Percentiles rank a stretch among this genome's conserved stretches.
Conservation (phyloP, 2,113 vertebrate genomes). For the Phalacrocorax aristotelis region DNA sequence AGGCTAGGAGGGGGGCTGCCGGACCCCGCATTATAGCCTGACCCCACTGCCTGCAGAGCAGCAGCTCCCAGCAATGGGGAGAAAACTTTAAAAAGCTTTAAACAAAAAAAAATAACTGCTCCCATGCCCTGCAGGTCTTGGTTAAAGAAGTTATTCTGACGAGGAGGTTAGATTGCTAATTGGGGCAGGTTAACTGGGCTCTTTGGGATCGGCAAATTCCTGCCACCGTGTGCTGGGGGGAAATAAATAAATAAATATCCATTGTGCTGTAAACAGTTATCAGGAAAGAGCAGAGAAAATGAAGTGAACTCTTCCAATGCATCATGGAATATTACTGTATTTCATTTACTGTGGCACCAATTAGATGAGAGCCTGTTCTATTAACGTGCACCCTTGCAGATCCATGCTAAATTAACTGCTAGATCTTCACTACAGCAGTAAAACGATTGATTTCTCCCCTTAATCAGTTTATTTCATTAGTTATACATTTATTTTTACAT, state of each 20-base stretch:
- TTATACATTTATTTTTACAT: constrained; percentile 84
- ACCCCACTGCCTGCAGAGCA: not conserved
- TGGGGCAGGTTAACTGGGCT: not conserved
- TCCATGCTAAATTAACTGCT: constrained; percentile 91
- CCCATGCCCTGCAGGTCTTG: not conserved
- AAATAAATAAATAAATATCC: not conserved
- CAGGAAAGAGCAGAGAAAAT: constrained; percentile 49
- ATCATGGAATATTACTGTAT: constrained; percentile 80
- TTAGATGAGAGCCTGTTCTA: constrained; percentile 85
- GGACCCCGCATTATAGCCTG: rapidly evolving
- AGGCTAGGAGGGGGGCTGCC: not conserved
- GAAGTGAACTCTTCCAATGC: constrained; percentile 65
- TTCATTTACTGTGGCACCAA: constrained; percentile 87
- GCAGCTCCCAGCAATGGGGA: not conserved
- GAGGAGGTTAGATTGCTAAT: not conserved
- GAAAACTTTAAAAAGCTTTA: not conserved
- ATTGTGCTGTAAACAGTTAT: constrained; percentile 54
- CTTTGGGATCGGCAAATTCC: not conserved
- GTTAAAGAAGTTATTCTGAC: not conserved
- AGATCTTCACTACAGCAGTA: constrained; percentile 86
- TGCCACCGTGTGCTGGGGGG: not conserved
- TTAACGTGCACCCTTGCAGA: constrained; percentile 84
- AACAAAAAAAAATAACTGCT: not conserved
- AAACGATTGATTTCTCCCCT: constrained; percentile 91
- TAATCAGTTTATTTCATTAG: constrained; percentile 97